A percentile compares a stretch with the other conserved stretches of the same genome.
These are phyloP conservation scores for Cosmia trapezina DNA, from an alignment of 2,888 invertebrate species.

Conservation along the genomic window DNA sequence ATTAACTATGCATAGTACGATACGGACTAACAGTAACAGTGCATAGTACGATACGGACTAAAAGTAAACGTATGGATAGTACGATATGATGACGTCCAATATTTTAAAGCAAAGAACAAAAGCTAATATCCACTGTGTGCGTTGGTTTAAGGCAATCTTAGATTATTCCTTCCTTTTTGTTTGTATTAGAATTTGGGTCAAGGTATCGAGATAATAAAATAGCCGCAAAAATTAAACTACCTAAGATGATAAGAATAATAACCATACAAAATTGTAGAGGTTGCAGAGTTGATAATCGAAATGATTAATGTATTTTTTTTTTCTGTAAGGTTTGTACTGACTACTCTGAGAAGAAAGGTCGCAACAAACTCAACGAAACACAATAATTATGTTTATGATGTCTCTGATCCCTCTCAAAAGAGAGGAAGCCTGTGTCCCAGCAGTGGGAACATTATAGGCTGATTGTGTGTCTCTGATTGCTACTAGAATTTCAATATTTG, in stretches of 20 bases:
- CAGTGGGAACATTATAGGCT: too few relatives aligned
- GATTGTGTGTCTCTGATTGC: background rate
- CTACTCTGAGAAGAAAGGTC: too few relatives aligned
- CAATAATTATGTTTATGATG: too few relatives aligned
- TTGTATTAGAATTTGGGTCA: conserved; percentile 27
- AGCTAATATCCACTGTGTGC: conserved; percentile 3
- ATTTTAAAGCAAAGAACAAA: background rate
- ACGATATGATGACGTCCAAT: conserved; percentile 1
- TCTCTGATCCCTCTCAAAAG: too few relatives aligned
- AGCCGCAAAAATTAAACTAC: background rate
- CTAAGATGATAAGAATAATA: background rate
- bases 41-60: background rate
- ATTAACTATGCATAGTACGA: too few relatives aligned
- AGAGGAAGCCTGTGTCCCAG: too few relatives aligned
- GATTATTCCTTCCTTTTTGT: conserved; percentile 34
- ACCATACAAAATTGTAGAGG: background rate
- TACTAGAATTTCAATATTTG: background rate
- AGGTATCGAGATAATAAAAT: conserved; percentile 5
- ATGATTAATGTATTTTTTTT: background rate
- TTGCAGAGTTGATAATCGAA: background rate
- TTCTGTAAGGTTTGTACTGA: too few relatives aligned
- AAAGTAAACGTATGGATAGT: too few relatives aligned
- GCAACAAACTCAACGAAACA: too few relatives aligned
- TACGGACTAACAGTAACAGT: too few relatives aligned
- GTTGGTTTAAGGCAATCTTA: conserved; percentile 9